Conservation (phyloP, 1,140 invertebrate species). For the Uloborus diversus region DNA sequence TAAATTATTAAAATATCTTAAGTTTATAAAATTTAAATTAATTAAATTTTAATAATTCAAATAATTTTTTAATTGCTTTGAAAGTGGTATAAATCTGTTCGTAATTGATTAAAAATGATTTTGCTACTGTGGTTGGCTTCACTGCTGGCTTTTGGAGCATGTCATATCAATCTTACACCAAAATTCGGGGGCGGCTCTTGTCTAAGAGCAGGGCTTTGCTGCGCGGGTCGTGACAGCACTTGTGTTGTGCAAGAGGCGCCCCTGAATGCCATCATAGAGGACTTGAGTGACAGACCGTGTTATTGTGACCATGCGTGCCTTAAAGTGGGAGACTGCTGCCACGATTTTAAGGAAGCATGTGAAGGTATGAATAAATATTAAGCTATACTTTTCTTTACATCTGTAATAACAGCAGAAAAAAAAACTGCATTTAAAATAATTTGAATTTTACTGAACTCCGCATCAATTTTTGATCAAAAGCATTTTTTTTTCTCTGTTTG, state of each 20-base stretch:
- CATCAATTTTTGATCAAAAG: too few relatives aligned
- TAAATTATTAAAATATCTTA: not conserved
- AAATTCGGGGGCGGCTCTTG: slow-evolving; percentile 55
- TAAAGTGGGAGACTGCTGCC: slow-evolving; percentile 84
- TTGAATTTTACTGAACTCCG: too few relatives aligned
- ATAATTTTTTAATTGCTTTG: not conserved
- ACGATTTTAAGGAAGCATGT: slow-evolving; percentile 84
- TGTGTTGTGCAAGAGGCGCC: slow-evolving; percentile 86
- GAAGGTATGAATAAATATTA: too few relatives aligned
- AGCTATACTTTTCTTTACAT: too few relatives aligned
- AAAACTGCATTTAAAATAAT: too few relatives aligned
- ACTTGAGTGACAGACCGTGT: slow-evolving; percentile 82
- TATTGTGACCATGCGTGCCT: slow-evolving; percentile 90
- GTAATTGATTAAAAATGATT: not conserved
- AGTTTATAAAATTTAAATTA: not conserved
- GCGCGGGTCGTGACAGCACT: slow-evolving; percentile 80
- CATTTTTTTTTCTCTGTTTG: too few relatives aligned
- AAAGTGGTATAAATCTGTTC: not conserved
- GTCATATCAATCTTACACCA: slow-evolving; percentile 14
- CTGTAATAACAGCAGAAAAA: too few relatives aligned
- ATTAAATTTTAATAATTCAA: not conserved
- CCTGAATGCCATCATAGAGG: slow-evolving; percentile 82
- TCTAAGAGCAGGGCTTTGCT: slow-evolving; percentile 60
- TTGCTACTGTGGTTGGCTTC: not conserved
- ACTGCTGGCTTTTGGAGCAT: slow-evolving; percentile 37